Percentiles rank a stretch among this genome's conserved stretches.
Conservation (phyloP, 2,888 invertebrate genomes). For the Torymus texanus region DNA sequence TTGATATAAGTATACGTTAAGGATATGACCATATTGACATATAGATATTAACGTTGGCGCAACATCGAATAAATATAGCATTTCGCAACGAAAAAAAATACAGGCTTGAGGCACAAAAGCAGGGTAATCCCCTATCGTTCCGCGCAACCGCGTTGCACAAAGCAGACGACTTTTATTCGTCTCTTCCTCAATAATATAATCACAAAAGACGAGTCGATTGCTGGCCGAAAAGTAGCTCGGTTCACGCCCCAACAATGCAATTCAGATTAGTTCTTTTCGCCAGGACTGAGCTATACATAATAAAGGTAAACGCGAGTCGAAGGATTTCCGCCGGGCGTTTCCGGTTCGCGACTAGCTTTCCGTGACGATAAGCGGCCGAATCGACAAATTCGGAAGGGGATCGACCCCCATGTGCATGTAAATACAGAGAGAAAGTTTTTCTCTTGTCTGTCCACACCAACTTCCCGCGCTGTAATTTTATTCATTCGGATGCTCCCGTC, state of each 20-base stretch:
- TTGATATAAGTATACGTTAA: no score
- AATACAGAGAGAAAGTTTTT: slow-evolving; percentile 6
- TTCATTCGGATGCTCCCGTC: no score
- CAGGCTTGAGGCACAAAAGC: no score
- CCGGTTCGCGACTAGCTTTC: neutral
- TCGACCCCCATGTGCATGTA: neutral
- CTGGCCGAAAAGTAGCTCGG: slow-evolving; percentile 9
- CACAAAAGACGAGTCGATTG: slow-evolving; percentile 4
- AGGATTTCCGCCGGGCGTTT: slow-evolving; percentile 37
- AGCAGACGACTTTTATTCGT: neutral
- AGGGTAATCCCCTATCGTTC: no score
- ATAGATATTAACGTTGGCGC: no score
- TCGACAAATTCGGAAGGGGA: slow-evolving; percentile 5
- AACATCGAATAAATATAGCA: no score
- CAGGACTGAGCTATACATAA: neutral
- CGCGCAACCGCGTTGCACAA: no score
- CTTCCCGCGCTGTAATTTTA: no score
- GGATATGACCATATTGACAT: no score
- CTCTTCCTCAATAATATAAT: slow-evolving; percentile 10
- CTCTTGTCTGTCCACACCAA: neutral
- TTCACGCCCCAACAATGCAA: slow-evolving; percentile 29
- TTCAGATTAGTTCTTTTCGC: slow-evolving; percentile 17
- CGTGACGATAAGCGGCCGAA: slow-evolving; percentile 31
- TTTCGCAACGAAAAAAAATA: no score
- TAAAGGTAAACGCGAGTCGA: neutral